Conservation (phyloP, 2,797 vertebrate genomes). For the Tenualosa ilisha region DNA sequence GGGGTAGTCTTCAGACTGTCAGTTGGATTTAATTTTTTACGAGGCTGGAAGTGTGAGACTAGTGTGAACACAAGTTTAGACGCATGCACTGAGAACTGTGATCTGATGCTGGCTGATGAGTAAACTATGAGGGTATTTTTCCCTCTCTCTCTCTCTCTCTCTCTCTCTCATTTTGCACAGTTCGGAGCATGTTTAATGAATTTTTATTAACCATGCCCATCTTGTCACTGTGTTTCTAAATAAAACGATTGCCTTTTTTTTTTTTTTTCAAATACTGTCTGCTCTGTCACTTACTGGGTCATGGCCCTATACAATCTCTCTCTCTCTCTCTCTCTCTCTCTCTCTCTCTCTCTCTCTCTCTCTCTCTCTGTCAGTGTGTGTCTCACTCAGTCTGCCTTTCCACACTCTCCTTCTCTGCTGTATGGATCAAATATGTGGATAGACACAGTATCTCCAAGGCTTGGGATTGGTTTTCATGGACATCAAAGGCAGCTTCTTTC, state of each 20-base stretch:
- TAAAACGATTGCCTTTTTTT: not conserved
- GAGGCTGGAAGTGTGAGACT: not conserved
- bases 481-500: constrained; percentile 74
- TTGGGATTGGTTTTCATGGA: constrained; percentile 78
- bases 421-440: constrained; percentile 60
- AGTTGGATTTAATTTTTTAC: not conserved
- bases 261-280: not conserved
- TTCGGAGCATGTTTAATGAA: not conserved
- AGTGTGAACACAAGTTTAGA: not conserved
- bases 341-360: constrained; percentile 35
- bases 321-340: constrained; percentile 61
- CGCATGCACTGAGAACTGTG: not conserved
- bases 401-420: constrained; percentile 65
- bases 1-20: not conserved
- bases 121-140: not conserved
- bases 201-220: not conserved
- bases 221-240: not conserved
- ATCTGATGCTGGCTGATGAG: not conserved
- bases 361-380: constrained; percentile 44
- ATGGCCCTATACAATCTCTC: constrained; percentile 55
- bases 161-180: not conserved
- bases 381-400: constrained; percentile 58
- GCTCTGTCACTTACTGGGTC: not conserved
- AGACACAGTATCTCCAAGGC: constrained; percentile 78
- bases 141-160: not conserved